Base-by-base conservation (phyloP, 2,888 invertebrate species). In the Dioctria rufipes region DNA sequence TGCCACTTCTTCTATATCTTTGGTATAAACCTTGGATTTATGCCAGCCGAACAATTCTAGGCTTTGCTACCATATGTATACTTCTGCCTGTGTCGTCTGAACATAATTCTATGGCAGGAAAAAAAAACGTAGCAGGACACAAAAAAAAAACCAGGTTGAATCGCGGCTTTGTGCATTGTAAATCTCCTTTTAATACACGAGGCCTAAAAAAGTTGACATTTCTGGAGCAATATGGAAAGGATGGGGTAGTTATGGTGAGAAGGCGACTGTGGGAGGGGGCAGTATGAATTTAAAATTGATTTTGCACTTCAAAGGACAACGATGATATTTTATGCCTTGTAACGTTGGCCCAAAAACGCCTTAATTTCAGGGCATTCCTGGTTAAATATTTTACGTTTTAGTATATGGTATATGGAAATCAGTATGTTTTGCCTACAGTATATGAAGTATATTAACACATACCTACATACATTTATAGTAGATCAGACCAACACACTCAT, bases 361-460 rank as follows among this genome's bases (percentile, higher is more conserved):
- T 58, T 42, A 58, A 51, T 13, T 73, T 73, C 42, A n/a, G 11
- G 58, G 13, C 4, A 6, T 40, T 58, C 73, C 60, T 73, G 73
- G 58, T 73, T 73, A 58, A 73, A 60, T 60, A 73, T 73, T 73
- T 73, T 25, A 54, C 58, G 42, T 73, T 73, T 69, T 25, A 25
- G 25, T 25, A 25, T 25, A 25, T 25, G 25, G 25, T 25, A 51
- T 73, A 51, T 60, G 73, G 13, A 60, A 73, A 73, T 73, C 51
- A 73, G 9, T 3, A 40, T 58, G 43, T n/a, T 25, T 25, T 25
- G 25, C 25, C 25, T 25, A 25, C 11, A 73, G 11, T 25, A 25
- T 25, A 25, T 25, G 25, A 25, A 1, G 25, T 25, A 25, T 25
- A 25, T n/a, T n/a, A n/a, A n/a, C 25, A 25, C 25, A 25, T 25